Conservation (phyloP, 64 coral and sea anemone species). For the Astreopora myriophthalma region DNA sequence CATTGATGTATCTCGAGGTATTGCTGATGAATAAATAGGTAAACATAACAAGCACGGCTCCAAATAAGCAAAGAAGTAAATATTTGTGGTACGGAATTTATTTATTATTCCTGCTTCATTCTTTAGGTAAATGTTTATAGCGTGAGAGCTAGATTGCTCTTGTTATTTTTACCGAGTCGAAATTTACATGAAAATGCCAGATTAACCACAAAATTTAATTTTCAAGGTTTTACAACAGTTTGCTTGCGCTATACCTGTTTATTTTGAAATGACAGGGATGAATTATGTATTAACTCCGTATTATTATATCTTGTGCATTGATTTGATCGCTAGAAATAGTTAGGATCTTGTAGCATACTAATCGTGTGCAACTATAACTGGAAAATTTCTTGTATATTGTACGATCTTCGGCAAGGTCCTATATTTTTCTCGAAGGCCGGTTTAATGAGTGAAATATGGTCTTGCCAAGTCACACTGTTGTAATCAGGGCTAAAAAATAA, state of each 20-base stretch:
- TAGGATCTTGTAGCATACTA: not conserved
- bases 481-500: too few relatives aligned
- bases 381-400: not conserved
- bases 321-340: not conserved
- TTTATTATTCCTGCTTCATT: not conserved
- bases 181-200: not conserved
- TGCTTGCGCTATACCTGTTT: not conserved
- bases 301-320: not conserved
- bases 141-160: not conserved
- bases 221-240: not conserved
- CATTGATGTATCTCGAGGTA: not conserved
- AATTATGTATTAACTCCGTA: conserved; percentile 2
- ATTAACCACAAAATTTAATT: not conserved
- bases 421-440: not conserved
- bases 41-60: not conserved
- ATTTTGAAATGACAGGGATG: conserved; percentile 12
- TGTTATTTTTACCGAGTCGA: not conserved
- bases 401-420: not conserved
- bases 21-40: not conserved
- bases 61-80: not conserved
- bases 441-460: too few relatives aligned
- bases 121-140: too few relatives aligned
- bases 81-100: not conserved
- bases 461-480: too few relatives aligned
- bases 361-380: too few relatives aligned